These are phyloP conservation scores for Epsilonema sp. DNA, from an alignment of 2,888 invertebrate genomes.

Conservation along the genomic window DNA sequence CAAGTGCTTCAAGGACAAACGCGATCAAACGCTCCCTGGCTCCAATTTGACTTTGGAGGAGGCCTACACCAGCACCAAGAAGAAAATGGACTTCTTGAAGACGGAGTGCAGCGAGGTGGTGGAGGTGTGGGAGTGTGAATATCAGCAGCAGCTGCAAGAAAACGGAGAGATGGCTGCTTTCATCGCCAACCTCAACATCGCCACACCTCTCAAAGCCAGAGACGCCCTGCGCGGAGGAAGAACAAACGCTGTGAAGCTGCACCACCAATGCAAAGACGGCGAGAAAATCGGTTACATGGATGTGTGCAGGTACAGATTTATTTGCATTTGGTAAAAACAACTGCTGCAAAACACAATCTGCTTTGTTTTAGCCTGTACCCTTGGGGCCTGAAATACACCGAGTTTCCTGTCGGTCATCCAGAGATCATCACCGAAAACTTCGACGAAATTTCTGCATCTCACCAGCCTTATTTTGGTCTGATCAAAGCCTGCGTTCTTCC, in stretches of 20 bases:
- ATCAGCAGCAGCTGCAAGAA: constrained; percentile 10
- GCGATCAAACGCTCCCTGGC: constrained; percentile 11
- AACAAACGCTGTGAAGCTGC: constrained; percentile 15
- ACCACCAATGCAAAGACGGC: constrained; percentile 10
- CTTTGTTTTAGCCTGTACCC: too few relatives aligned
- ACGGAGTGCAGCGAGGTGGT: too few relatives aligned
- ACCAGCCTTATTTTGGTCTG: constrained; percentile 14
- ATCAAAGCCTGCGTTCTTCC: constrained; percentile 17
- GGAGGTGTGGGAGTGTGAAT: constrained; percentile 17
- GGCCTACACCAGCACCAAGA: too few relatives aligned
- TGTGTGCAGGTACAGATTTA: too few relatives aligned
- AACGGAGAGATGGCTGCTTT: constrained; percentile 9
- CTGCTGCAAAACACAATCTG: too few relatives aligned
- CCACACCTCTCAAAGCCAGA: constrained; percentile 14
- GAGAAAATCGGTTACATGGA: constrained; percentile 17
- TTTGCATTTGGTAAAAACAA: too few relatives aligned
- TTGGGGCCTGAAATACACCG: constrained; percentile 14
- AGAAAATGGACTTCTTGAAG: too few relatives aligned
- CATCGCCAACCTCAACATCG: constrained; percentile 9
- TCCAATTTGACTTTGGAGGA: too few relatives aligned
- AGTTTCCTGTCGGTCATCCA: constrained; percentile 13
- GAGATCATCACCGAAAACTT: too few relatives aligned
- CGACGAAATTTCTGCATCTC: not conserved
- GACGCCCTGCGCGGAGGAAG: too few relatives aligned
- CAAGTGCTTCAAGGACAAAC: not conserved